Conservation (phyloP, 2,888 invertebrate genomes). For the Anthophora plumipes region DNA sequence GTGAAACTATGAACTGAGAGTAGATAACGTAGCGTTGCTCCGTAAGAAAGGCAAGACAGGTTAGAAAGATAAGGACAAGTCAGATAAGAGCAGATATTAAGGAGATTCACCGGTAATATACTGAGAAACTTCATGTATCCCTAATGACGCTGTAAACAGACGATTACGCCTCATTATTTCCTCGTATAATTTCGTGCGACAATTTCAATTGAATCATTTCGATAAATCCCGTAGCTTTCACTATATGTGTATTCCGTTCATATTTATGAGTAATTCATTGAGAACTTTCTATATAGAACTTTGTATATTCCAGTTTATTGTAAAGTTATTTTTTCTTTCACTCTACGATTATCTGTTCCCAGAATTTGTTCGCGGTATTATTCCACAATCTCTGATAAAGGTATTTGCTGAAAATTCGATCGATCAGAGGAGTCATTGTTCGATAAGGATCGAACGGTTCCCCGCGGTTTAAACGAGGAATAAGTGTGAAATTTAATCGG, state of each 20-base stretch:
- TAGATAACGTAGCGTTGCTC: slow-evolving; percentile 6
- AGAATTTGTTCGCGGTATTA: no score
- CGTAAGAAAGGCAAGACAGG: slow-evolving; percentile 1
- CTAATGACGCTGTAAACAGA: slow-evolving; percentile 44
- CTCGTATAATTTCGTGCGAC: slow-evolving; percentile 32
- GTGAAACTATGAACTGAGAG: not conserved
- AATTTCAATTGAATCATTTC: slow-evolving; percentile 48
- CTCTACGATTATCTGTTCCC: not conserved
- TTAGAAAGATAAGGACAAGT: slow-evolving; percentile 28
- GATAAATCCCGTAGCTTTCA: slow-evolving; percentile 45
- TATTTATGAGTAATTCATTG: slow-evolving; percentile 43
- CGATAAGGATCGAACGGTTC: not conserved
- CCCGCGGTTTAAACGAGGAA: not conserved
- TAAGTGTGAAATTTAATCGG: slow-evolving; percentile 35
- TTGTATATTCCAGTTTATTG: not conserved
- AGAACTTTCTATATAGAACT: slow-evolving; percentile 41
- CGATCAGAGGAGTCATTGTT: not conserved
- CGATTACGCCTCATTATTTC: slow-evolving; percentile 30
- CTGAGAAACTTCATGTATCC: slow-evolving; percentile 7
- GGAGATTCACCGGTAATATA: not conserved
- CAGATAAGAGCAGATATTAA: slow-evolving; percentile 42
- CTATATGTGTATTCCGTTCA: slow-evolving; percentile 32
- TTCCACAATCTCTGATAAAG: not conserved
- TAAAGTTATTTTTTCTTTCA: not conserved
- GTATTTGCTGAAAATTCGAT: not conserved